Percentiles rank a stretch among this genome's conserved stretches.
Evolutionary conservation across 1,140 invertebrate species (phyloP).

Genomic region (Parapsyche elsis): DNA sequence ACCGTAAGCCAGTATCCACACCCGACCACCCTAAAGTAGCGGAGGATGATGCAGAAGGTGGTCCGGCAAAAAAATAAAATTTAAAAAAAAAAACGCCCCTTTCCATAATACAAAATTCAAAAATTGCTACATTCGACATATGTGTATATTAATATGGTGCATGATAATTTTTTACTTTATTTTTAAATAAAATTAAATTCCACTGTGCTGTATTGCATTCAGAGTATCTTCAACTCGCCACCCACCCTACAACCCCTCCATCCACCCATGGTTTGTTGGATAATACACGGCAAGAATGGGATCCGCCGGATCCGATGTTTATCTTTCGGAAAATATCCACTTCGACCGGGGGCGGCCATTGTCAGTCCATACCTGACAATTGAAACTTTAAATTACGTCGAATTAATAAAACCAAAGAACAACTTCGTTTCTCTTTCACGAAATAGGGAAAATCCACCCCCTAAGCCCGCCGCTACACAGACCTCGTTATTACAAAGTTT

Average conservation of each 20-base stretch:
- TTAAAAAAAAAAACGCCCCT: too few species aligned
- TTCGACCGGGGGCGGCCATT: constrained; percentile 39
- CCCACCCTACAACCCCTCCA: background rate
- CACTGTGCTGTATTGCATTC: background rate
- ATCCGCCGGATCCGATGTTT: constrained; percentile 49
- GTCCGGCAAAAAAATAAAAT: background rate
- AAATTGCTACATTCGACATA: too few species aligned
- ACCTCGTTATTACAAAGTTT: constrained; percentile 12
- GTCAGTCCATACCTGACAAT: constrained; percentile 51
- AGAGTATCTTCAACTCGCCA: background rate
- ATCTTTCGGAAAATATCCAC: constrained; percentile 54
- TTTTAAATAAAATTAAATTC: too few species aligned
- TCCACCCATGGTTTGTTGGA: constrained; percentile 41
- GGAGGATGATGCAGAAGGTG: constrained; percentile 21
- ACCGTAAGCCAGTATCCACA: constrained; percentile 6
- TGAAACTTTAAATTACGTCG: constrained; percentile 55
- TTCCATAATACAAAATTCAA: too few species aligned
- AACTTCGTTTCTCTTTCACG: constrained; percentile 5
- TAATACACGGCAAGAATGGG: constrained; percentile 52
- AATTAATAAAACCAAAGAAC: constrained; percentile 53
- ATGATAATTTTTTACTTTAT: too few species aligned
- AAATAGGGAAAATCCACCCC: background rate
- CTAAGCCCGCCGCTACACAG: background rate
- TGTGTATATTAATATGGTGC: too few species aligned
- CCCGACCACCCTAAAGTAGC: background rate